Conservation (phyloP, 2,888 invertebrate species). For the Trypoxylon attenuatum region DNA sequence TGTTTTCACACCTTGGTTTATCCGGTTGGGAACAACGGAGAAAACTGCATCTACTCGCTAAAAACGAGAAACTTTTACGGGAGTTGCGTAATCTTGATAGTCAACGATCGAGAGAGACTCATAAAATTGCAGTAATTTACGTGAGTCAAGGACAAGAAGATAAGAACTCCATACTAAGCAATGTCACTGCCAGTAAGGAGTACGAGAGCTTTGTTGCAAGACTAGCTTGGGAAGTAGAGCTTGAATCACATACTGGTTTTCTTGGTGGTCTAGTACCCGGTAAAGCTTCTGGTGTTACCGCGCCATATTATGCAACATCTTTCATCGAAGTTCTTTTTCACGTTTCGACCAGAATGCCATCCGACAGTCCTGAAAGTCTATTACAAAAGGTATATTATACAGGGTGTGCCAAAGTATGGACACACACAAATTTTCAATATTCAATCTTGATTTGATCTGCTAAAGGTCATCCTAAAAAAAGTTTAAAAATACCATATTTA, state of each 20-base stretch:
- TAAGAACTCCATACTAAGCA: constrained; percentile 93
- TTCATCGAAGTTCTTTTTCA: constrained; percentile 97
- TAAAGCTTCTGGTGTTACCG: constrained; percentile 92
- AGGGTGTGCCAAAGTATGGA: no score
- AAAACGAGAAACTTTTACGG: constrained; percentile 91
- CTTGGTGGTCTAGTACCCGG: constrained; percentile 94
- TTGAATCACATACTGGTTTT: constrained; percentile 96
- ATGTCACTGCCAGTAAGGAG: constrained; percentile 92
- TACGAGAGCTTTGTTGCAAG: constrained; percentile 91
- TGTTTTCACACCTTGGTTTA: constrained; percentile 94
- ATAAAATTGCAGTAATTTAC: constrained; percentile 98
- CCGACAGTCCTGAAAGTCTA: constrained; percentile 89
- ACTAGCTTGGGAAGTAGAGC: constrained; percentile 88
- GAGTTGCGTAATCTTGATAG: constrained; percentile 95
- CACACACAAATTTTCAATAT: no score
- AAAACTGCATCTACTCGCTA: constrained; percentile 89
- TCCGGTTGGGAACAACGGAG: constrained; percentile 92
- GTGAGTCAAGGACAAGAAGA: constrained; percentile 98
- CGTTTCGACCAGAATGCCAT: constrained; percentile 97
- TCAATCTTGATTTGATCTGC: no score
- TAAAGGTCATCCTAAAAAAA: background rate
- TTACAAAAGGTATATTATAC: constrained; percentile 82
- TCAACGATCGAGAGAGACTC: constrained; percentile 93
- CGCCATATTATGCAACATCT: constrained; percentile 96
- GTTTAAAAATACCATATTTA: no score